Conservation (phyloP, 2,797 vertebrate genomes). For the Orientallactaga sibirica region DNA sequence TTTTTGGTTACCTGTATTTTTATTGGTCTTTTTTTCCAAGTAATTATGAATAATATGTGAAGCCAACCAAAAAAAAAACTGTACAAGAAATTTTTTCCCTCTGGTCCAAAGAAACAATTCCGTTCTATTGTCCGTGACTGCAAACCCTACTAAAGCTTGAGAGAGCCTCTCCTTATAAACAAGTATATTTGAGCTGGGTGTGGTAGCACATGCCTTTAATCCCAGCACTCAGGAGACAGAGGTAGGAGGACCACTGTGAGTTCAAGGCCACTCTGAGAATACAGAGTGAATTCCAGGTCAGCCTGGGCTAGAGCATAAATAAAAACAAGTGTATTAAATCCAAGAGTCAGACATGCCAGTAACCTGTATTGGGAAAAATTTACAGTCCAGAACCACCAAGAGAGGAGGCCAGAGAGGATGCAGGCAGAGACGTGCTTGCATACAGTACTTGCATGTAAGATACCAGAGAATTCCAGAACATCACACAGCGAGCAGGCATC, state of each 20-base stretch:
- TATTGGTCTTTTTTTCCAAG: neutral
- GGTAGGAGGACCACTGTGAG: too few species aligned
- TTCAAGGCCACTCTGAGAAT: too few species aligned
- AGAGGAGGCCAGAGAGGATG: neutral
- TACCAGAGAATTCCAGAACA: neutral
- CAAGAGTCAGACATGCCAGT: neutral
- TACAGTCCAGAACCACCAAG: neutral
- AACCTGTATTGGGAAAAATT: neutral
- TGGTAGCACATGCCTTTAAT: too few species aligned
- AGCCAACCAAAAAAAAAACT: slow-evolving; percentile 31
- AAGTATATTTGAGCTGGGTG: neutral
- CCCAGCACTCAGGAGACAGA: too few species aligned
- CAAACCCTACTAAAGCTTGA: slow-evolving; percentile 15
- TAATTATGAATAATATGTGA: slow-evolving; percentile 19
- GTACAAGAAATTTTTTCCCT: neutral
- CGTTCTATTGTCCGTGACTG: neutral
- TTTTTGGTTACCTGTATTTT: slow-evolving; percentile 41
- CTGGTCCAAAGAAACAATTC: slow-evolving; percentile 41
- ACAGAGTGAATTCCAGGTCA: too few species aligned
- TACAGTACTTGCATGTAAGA: neutral
- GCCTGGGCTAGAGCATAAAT: too few species aligned
- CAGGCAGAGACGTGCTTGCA: neutral
- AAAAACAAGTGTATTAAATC: neutral
- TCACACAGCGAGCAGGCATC: neutral
- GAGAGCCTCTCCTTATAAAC: neutral